Evolutionary conservation across 1,140 invertebrate genomes (phyloP).

Genomic region (Lepidurus couesii): DNA sequence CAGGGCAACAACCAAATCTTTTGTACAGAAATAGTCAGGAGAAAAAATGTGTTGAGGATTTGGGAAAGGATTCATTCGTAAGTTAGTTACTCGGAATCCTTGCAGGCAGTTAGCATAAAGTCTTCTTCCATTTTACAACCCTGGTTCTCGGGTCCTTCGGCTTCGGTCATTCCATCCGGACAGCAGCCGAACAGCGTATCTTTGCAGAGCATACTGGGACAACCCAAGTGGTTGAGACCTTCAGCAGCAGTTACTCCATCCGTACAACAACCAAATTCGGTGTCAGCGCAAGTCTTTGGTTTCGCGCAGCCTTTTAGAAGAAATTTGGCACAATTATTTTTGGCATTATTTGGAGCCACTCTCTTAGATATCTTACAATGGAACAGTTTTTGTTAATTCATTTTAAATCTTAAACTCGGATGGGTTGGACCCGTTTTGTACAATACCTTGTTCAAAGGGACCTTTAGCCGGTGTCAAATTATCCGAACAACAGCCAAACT

Average conservation of each 20-base stretch:
- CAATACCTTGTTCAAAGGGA: conserved; percentile 34
- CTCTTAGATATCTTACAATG: neutral
- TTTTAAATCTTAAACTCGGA: neutral
- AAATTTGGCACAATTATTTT: neutral
- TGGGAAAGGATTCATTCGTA: neutral
- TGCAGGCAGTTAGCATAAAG: conserved; percentile 57
- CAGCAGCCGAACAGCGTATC: conserved; percentile 80
- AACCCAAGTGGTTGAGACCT: conserved; percentile 68
- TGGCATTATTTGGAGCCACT: neutral
- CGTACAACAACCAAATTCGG: conserved; percentile 80
- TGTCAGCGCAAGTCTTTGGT: conserved; percentile 55
- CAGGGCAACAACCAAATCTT: conserved; percentile 58
- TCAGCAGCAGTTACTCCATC: conserved; percentile 72
- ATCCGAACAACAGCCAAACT: conserved; percentile 89
- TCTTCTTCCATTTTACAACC: conserved; percentile 58
- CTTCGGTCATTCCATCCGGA: conserved; percentile 66
- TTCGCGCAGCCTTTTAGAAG: conserved; percentile 29
- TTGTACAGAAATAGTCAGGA: conserved; percentile 26
- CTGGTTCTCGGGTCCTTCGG: conserved; percentile 73
- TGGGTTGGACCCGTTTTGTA: neutral
- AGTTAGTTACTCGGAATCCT: conserved; percentile 53
- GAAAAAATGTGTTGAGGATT: neutral
- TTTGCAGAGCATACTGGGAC: conserved; percentile 65
- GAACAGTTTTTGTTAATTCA: neutral
- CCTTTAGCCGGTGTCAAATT: conserved; percentile 73